A percentile compares a stretch with the other conserved stretches of the same genome.
phyloP scores from a whole-genome alignment of 1,140 invertebrate genomes.

The Agrilus planipennis region DNA sequence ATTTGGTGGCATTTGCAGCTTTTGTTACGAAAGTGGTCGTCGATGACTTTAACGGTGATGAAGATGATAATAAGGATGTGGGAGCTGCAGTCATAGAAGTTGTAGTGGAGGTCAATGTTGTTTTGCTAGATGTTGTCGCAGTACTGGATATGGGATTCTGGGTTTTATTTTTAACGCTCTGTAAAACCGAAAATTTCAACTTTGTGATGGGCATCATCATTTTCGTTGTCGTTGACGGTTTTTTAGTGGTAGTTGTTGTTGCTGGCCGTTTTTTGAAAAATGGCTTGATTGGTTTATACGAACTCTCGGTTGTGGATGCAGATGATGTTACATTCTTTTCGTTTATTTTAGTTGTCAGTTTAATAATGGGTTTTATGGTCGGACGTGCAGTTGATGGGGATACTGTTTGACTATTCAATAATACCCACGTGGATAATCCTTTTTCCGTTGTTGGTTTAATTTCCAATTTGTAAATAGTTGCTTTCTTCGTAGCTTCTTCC shows the following conservation, averaged over 20 bases:
- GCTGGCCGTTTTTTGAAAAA: slow-evolving; percentile 28
- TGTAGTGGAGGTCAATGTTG: slow-evolving; percentile 23
- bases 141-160: too few relatives aligned
- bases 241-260: slow-evolving; percentile 21
- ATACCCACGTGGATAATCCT: slow-evolving; percentile 62
- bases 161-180: slow-evolving; percentile 17
- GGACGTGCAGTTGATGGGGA: slow-evolving; percentile 28
- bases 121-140: too few relatives aligned
- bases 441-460: slow-evolving; percentile 47
- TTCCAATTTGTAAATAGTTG: slow-evolving; percentile 33
- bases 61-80: too few relatives aligned
- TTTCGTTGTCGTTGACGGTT: slow-evolving; percentile 18
- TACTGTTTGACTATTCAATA: slow-evolving; percentile 44
- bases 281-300: slow-evolving; percentile 19
- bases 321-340: slow-evolving; percentile 22
- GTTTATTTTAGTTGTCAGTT: slow-evolving; percentile 11
- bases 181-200: slow-evolving; percentile 23
- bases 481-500: slow-evolving; percentile 26
- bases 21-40: slow-evolving; percentile 14
- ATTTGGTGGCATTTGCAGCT: too few relatives aligned
- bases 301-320: slow-evolving; percentile 31
- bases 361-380: slow-evolving; percentile 22
- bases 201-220: slow-evolving; percentile 17
- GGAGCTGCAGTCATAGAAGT: slow-evolving; percentile 10
- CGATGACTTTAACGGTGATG: slow-evolving; percentile 11